Percentiles rank a stretch among this genome's conserved stretches.
phyloP scores from a whole-genome alignment of 2,888 invertebrate genomes.

The Napeogenes sylphis region DNA sequence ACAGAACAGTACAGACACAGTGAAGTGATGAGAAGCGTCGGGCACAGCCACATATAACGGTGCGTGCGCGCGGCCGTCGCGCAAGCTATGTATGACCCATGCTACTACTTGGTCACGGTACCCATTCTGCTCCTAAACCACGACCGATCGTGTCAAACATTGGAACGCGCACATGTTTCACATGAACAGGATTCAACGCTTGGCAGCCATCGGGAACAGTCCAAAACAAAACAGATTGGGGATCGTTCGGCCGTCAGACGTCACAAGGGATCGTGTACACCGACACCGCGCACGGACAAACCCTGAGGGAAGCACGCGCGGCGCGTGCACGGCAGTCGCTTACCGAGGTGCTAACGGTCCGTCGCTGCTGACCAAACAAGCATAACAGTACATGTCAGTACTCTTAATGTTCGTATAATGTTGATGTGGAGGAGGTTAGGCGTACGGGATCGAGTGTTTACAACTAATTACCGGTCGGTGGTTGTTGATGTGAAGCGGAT shows the following conservation, averaged over 20 bases:
- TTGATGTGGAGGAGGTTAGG: slow-evolving; percentile 46
- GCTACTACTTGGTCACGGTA: slow-evolving; percentile 66
- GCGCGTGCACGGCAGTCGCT: slow-evolving; percentile 66
- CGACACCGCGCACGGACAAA: slow-evolving; percentile 62
- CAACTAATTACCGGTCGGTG: slow-evolving; percentile 28
- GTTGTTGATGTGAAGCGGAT: slow-evolving; percentile 28
- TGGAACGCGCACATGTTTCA: slow-evolving; percentile 25
- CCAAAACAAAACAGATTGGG: slow-evolving; percentile 33
- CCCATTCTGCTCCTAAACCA: slow-evolving; percentile 39
- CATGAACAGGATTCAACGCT: slow-evolving; percentile 29
- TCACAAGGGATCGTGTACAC: slow-evolving; percentile 71
- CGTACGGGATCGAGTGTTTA: slow-evolving; percentile 28
- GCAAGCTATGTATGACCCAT: slow-evolving; percentile 77
- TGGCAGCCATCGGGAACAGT: slow-evolving; percentile 23
- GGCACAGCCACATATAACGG: slow-evolving; percentile 77
- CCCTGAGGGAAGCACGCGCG: slow-evolving; percentile 57
- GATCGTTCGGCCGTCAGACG: slow-evolving; percentile 67
- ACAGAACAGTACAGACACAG: slow-evolving; percentile 75
- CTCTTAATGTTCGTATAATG: slow-evolving; percentile 63
- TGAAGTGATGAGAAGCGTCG: slow-evolving; percentile 77
- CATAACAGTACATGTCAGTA: slow-evolving; percentile 75
- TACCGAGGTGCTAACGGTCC: slow-evolving; percentile 77
- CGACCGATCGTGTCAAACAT: slow-evolving; percentile 27
- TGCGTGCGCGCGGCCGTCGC: slow-evolving; percentile 75
- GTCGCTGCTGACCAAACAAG: slow-evolving; percentile 78